Evolutionary conservation across 1,140 invertebrate species (phyloP), one percentile per base, ranked within the genome.

Genomic region (Pseudomyrmex pallidus): DNA sequence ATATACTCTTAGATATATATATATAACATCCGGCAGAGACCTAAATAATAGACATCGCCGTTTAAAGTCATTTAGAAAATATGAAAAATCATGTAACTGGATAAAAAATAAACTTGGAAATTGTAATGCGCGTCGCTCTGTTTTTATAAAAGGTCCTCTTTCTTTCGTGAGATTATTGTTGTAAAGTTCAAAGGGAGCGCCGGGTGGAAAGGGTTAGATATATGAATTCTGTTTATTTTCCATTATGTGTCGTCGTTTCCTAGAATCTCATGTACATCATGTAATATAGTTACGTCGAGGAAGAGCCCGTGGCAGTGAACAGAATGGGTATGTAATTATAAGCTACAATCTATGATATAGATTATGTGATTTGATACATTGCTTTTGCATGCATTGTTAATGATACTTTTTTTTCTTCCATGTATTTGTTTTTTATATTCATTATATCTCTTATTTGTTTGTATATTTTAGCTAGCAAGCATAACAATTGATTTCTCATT

Each of bases 351-450:
- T 94, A 94, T 25, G 2, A 25, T 87, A 90, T 90, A 91, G 90
- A 94, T 87, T 93, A 93, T 90, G 91, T 90, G 89, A 93, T 92
- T 93, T 93, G 91, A 94, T 91, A 93, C 91, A 91, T 93, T 93
- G 91, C 90, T 93, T 90, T 93, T 93, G 90, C 93, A 94, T 93
- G 92, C 93, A 94, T 88, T 93, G 87, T 93, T 93, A 91, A 87
- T 92, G 88, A 89, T 90, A 90, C 25, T 25, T 85, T 85, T 85
- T 85, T 85, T 85, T 50, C 63, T 70, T 87, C 78, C 73, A 84
- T 87, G 72, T 91, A 87, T 91, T 90, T 35, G 35, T 35, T 85
- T 90, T 25, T 91, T 92, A 87, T 84, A 77, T 35, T 84, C 85
- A 15, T 87, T 84, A 74, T 73, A 74, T 62, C 44, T 50, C 48